Evolutionary conservation across 2,113 vertebrate genomes (phyloP), one percentile per base, ranked within the genome.

Genomic region (Calyptommatus sinebrachiatus): DNA sequence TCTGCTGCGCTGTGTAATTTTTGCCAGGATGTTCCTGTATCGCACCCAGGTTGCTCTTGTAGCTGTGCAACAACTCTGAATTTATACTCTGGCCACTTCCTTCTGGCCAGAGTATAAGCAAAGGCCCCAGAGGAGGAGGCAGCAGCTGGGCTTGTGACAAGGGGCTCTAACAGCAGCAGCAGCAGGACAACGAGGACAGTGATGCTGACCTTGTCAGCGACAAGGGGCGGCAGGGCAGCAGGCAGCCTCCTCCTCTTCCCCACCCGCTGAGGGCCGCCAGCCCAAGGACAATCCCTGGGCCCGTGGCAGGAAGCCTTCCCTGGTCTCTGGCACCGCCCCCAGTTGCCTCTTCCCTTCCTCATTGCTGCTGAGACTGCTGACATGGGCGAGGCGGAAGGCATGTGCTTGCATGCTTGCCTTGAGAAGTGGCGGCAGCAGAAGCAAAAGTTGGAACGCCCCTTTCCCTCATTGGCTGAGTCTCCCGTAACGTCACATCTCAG

Each of bases 221-320:
- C 84, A 88, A 83, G 82, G 79, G 73, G 84, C 86, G 57, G 18
- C 78, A 26, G 61, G 70, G 70, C 41, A 18, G 3, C 7, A 61
- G 26, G 45, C 78, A 28, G 77, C 90, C 73, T 26, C 71, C n/a
- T n/a, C n/a, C n/a, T n/a, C n/a, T n/a, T n/a, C n/a, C n/a, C n/a
- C n/a, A 46, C 85, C 77, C 70, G 84, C 81, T 7, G 96, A 96
- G 77, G 96, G 96, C 45, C 96, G 94, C 26, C 95, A 94, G 73
- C 97, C 96, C 0, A 96, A 94, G 94, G 94, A 97, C 67, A 99
- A 99, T 92, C 94, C 97, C 6, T 99, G 98, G 98, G 96, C 94
- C 61, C 96, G 94, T 85, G n/a, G n/a, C n/a, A 96, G 94, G 87
- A 85, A 83, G 60, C 94, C 90, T 20, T 91, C 92, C 78, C 73